Percentiles rank a stretch among this genome's conserved stretches.
Conservation (phyloP, 2,113 vertebrate species). For the Triplophysa tibetana region DNA sequence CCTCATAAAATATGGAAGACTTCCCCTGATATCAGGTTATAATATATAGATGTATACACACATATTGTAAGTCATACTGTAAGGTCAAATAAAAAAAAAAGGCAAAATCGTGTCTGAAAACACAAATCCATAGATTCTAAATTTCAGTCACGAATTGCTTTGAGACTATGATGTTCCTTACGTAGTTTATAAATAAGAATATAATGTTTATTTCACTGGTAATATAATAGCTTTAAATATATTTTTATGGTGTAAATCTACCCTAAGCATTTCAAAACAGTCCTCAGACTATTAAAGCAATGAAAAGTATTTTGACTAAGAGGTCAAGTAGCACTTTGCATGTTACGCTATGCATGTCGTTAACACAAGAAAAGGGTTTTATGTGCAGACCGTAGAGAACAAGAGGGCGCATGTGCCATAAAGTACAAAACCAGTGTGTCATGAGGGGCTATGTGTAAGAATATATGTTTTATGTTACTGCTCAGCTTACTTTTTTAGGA, state of each 20-base stretch:
- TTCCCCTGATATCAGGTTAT: too few relatives aligned
- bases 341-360: not conserved
- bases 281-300: not conserved
- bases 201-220: too few relatives aligned
- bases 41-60: too few relatives aligned
- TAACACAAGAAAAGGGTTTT: slow-evolving; percentile 13
- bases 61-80: too few relatives aligned
- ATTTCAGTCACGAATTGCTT: too few relatives aligned
- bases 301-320: not conserved
- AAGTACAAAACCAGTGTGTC: slow-evolving; percentile 57
- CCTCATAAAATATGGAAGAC: too few relatives aligned
- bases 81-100: too few relatives aligned
- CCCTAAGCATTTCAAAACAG: not conserved
- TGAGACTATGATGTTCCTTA: too few relatives aligned
- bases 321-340: not conserved
- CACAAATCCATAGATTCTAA: too few relatives aligned
- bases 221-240: not conserved
- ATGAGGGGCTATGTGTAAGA: slow-evolving; percentile 55
- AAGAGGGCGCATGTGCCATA: slow-evolving; percentile 55
- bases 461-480: slow-evolving; percentile 67
- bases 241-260: not conserved
- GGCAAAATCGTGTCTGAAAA: too few relatives aligned
- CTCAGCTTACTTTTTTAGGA: slow-evolving; percentile 15
- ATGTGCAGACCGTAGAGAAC: slow-evolving; percentile 18
- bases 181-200: too few relatives aligned